Percentiles rank a stretch among this genome's conserved stretches.
phyloP scores from a whole-genome alignment of 2,797 vertebrate species.

The Otolemur crassicaudatus region DNA sequence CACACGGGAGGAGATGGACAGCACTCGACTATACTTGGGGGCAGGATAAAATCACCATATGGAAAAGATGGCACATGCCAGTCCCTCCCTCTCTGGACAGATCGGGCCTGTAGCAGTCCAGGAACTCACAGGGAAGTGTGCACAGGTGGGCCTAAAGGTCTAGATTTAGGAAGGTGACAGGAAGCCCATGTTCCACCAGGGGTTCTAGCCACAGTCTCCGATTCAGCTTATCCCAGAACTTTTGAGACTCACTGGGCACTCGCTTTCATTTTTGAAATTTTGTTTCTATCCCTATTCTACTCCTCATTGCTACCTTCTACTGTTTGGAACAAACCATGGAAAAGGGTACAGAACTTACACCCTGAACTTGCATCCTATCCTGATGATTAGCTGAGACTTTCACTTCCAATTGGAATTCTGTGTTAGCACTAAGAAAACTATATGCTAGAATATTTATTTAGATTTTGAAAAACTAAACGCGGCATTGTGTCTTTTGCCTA shows the following conservation, averaged over 20 bases:
- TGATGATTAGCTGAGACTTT: fast-evolving
- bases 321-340: background rate
- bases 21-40: background rate
- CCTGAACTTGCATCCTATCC: fast-evolving
- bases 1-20: background rate
- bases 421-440: background rate
- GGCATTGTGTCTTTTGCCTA: background rate
- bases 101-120: background rate
- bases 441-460: too few relatives aligned
- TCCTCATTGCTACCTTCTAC: background rate
- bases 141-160: background rate
- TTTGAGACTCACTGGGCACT: too few relatives aligned
- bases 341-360: fast-evolving
- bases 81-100: background rate
- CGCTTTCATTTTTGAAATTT: background rate
- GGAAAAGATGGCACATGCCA: background rate
- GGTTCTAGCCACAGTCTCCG: background rate
- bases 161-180: background rate
- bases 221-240: background rate
- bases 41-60: background rate
- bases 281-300: background rate
- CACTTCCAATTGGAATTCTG: too few relatives aligned
- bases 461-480: background rate
- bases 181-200: background rate
- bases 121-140: too few relatives aligned